Evolutionary conservation across 35 echinoderm and acorn worm species (phyloP), one percentile per base, ranked within the genome.

Genomic region (Lytechinus variegatus): DNA sequence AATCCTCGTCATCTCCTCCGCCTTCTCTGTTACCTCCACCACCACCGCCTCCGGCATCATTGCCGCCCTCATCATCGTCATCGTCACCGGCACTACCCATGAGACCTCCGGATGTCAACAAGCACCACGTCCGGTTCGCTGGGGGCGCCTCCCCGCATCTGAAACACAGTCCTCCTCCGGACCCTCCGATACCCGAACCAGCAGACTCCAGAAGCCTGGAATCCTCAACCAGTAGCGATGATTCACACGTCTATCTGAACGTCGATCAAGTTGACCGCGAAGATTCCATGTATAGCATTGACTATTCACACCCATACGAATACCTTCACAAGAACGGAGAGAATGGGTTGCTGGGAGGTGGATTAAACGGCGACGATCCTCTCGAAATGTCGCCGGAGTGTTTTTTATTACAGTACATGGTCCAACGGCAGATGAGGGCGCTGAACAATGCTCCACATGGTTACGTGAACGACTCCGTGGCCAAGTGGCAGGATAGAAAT

Each of bases 381-480:
- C 54, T 93, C 5, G 92, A 93, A 27, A 93, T 93, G 92, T 93
- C 92, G 14, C 92, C 92, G 11, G 92, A 93, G 27, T 93, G 92
- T 57, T 55, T 93, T 55, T 57, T 93, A 28, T 44, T 93, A 55
- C 92, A 93, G 92, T 93, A 93, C 92, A 93, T 93, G 92, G 92
- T 93, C 92, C 92, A 93, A 57, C 92, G 53, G 56, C 92, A 93
- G 11, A 93, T 93, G 92, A 33, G 92, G 27, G 92, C 92, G 27
- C 54, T 93, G n/a, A 93, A 93, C 54, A 93, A 93, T 27, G 92
- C 92, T 14, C 92, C 92, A 93, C 92, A 93, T 54, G 92, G 92
- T 5, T 93, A 93, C n/a, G 92, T 93, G 92, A 93, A 93, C 10
- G 92, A 93, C 52, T 93, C 92, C 2, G 92, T 93, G 19, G 92